A percentile compares a stretch with the other conserved stretches of the same genome.
Conservation (phyloP, 2,113 vertebrate genomes). For the Entelurus aequoreus region DNA sequence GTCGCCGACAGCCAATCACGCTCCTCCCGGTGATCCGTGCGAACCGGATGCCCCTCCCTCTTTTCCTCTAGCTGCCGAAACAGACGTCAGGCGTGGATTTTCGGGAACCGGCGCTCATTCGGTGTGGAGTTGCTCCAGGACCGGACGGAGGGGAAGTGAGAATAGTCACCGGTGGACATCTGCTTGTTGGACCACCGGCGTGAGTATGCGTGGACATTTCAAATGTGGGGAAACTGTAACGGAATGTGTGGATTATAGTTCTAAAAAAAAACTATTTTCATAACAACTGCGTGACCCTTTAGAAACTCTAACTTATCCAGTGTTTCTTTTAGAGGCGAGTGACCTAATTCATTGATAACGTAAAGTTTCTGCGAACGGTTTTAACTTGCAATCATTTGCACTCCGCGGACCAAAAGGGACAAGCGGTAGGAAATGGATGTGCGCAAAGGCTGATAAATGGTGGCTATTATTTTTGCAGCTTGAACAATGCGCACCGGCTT, state of each 20-base stretch:
- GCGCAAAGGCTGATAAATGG: slow-evolving; percentile 51
- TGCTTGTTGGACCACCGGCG: slow-evolving; percentile 1
- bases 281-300: neutral
- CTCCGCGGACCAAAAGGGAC: slow-evolving; percentile 15
- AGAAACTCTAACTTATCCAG: slow-evolving; percentile 29
- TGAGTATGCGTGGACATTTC: neutral
- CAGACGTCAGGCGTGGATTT: slow-evolving; percentile 52
- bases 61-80: slow-evolving; percentile 48
- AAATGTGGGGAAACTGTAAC: neutral
- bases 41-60: slow-evolving; percentile 53
- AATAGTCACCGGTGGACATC: slow-evolving; percentile 24
- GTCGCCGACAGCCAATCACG: slow-evolving; percentile 57
- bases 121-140: slow-evolving; percentile 39
- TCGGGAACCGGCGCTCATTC: slow-evolving; percentile 35
- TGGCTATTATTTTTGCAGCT: slow-evolving; percentile 56
- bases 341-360: slow-evolving; percentile 8
- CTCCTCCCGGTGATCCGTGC: slow-evolving; percentile 46
- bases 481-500: slow-evolving; percentile 75
- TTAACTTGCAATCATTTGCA: slow-evolving; percentile 42
- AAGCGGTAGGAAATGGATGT: neutral
- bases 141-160: slow-evolving; percentile 37
- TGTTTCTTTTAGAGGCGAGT: neutral
- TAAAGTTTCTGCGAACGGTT: slow-evolving; percentile 14
- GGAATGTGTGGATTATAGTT: neutral
- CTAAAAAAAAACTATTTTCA: slow-evolving; percentile 2